Conservation (phyloP, 2,113 vertebrate species). For the Dromiciops gliroides region DNA sequence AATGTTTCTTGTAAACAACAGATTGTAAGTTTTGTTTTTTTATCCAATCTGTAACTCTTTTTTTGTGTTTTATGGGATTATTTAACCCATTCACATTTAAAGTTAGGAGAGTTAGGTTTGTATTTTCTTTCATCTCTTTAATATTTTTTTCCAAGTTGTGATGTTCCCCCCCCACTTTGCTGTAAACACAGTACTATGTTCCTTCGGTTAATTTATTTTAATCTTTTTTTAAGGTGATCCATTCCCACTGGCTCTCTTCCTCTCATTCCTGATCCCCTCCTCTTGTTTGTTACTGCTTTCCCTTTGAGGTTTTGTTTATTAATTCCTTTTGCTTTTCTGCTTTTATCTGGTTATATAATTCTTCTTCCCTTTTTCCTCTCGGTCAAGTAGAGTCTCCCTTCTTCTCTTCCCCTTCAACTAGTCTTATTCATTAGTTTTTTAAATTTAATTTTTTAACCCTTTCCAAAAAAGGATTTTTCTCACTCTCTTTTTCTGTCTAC, state of each 20-base stretch:
- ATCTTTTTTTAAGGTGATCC: not conserved
- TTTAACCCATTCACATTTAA: not conserved
- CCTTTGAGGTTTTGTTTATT: not conserved
- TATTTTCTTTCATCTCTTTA: not conserved
- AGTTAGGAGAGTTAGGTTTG: not conserved
- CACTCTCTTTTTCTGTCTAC: not conserved
- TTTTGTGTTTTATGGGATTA: not conserved
- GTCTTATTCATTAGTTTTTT: not conserved
- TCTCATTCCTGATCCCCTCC: not conserved
- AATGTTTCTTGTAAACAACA: not conserved
- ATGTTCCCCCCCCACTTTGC: not conserved
- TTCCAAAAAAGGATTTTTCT: not conserved
- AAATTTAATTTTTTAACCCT: not conserved
- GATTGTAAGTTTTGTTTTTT: not conserved
- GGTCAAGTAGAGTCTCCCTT: not conserved
- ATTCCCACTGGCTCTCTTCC: not conserved
- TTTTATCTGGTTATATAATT: not conserved
- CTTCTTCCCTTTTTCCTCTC: not conserved
- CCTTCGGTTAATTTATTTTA: not conserved
- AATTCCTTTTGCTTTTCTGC: not conserved
- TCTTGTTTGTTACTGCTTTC: not conserved
- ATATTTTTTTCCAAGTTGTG: not conserved
- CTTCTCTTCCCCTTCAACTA: not conserved
- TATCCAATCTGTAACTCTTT: not conserved
- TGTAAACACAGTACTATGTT: not conserved